phyloP scores from a whole-genome alignment of 2,113 vertebrate species.

The Brevimyrus niger region DNA sequence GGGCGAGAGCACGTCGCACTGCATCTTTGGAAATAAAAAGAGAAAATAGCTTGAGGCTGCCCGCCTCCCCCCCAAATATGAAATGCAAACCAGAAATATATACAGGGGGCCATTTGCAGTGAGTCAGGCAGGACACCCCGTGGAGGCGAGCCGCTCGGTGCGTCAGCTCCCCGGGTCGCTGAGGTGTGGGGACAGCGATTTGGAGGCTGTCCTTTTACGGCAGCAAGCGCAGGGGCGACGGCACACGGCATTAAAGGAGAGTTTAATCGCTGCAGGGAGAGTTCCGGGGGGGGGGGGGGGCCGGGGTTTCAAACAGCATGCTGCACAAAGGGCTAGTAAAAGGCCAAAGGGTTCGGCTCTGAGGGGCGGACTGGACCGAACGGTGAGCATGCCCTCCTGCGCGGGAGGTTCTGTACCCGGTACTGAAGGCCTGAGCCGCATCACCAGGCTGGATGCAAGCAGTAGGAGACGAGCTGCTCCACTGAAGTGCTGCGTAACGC shows the following conservation, averaged over 20 bases:
- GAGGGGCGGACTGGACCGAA: slow-evolving; percentile 70
- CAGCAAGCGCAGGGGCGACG: neutral
- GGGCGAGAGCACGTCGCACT: neutral
- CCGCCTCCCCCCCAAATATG: neutral
- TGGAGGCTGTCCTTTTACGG: neutral
- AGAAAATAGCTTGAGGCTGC: neutral
- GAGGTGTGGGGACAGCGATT: slow-evolving; percentile 13
- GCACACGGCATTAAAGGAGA: slow-evolving; percentile 55
- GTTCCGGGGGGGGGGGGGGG: slow-evolving; percentile 65
- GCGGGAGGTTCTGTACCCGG: slow-evolving; percentile 45
- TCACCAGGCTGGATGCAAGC: neutral
- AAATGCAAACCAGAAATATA: slow-evolving; percentile 10
- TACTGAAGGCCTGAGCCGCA: neutral
- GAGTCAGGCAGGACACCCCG: neutral
- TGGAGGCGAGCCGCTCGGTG: neutral
- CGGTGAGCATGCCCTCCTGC: slow-evolving; percentile 68
- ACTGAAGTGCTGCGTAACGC: neutral
- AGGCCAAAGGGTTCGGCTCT: slow-evolving; percentile 67
- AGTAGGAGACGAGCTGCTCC: neutral
- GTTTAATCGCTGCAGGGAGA: slow-evolving; percentile 68
- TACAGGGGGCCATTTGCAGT: neutral
- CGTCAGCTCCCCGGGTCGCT: neutral
- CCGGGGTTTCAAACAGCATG: slow-evolving; percentile 75
- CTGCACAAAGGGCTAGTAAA: slow-evolving; percentile 73
- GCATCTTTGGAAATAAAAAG: neutral